Base-by-base conservation (phyloP, 2,113 vertebrate species). In the Capreolus pygargus region DNA sequence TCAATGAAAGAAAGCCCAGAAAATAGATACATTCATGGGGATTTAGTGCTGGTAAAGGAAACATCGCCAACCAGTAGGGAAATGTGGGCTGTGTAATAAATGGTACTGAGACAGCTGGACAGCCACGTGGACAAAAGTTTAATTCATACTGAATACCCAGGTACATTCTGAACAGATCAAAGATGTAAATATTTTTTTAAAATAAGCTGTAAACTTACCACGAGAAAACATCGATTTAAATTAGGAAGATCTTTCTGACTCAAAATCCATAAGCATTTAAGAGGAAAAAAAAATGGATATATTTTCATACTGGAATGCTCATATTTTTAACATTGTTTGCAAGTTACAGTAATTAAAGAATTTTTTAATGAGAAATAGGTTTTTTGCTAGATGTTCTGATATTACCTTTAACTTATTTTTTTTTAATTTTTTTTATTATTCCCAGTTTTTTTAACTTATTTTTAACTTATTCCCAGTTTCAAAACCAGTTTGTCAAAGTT, bases 261-360 rank as follows among this genome's bases (percentile, higher is more conserved):
- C 76, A 85, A 43, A 97, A 89, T 87, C 76, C 64, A 43, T 85
- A 60, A 96, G 17, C 33, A 52, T 93, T 92, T 55, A 83, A 36
- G 19, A 70, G 83, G 76, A 43, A 39, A 16, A 85, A 85, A n/a
- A 58, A 82, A 50, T 50, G 7, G 15, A 47, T 86, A 1, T 58
- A 36, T 94, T 96, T 96, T 98, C 47, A 64, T 67, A 54, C 30
- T 57, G 6, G 64, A 94, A 84, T 94, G 43, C 16, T 92, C 67
- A 25, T 86, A 25, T 78, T 96, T 91, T 93, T 43, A 25, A 16
- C 30, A 90, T 87, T 97, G 15, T 95, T 50, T 86, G 30, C 5
- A 88, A 93, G 93, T 79, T 96, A 67, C 23, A 25, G 27, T 85
- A 78, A 74, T 92, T 61, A 83, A 89, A 81, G 10, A 83, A 33